These are phyloP conservation scores for Bradypodion pumilum DNA, from an alignment of 2,797 vertebrate species.

Conservation along the genomic window DNA sequence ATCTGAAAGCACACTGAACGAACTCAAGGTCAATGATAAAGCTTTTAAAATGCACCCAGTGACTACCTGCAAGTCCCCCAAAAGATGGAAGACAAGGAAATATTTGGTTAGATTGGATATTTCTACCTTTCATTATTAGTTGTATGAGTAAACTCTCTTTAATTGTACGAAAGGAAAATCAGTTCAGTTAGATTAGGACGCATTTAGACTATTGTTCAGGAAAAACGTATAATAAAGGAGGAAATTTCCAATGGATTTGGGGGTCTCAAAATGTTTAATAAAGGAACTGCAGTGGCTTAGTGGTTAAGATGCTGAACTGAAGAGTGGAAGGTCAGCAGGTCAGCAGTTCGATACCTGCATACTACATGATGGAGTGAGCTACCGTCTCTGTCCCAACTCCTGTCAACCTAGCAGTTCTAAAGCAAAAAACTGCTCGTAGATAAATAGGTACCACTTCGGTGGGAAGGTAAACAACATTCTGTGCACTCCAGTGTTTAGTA, in stretches of 20 bases:
- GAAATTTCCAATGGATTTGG: background rate
- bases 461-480: too few species aligned
- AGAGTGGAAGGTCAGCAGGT: too few species aligned
- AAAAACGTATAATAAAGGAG: background rate
- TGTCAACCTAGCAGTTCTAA: too few species aligned
- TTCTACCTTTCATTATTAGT: background rate
- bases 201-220: background rate
- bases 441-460: too few species aligned
- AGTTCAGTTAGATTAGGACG: background rate
- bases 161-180: background rate
- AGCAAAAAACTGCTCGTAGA: too few species aligned
- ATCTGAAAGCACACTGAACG: conserved; percentile 53
- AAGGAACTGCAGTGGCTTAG: too few species aligned
- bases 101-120: background rate
- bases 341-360: too few species aligned
- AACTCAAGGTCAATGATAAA: conserved; percentile 44
- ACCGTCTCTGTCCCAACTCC: too few species aligned
- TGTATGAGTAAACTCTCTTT: background rate
- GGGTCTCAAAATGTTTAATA: background rate
- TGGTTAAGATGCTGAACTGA: too few species aligned
- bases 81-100: background rate
- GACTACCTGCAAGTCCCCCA: conserved; percentile 25
- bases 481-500: too few species aligned
- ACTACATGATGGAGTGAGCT: too few species aligned
- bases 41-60: conserved; percentile 38